Evolutionary conservation across 2,888 invertebrate species (phyloP), one percentile per base, ranked within the genome.

Genomic region (Heteropelma amictum): DNA sequence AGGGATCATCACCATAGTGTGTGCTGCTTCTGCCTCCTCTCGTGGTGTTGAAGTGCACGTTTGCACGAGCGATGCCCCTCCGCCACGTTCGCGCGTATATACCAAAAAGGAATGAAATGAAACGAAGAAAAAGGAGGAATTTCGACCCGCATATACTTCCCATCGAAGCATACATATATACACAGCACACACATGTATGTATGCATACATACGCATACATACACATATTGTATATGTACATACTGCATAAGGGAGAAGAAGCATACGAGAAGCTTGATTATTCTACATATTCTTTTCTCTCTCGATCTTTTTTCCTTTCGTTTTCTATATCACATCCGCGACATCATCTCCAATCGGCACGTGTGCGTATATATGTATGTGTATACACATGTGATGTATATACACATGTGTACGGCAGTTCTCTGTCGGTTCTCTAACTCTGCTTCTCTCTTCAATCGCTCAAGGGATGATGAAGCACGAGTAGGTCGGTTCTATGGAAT

Each of bases 401-500:
- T 33, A n/a, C n/a, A n/a, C n/a, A n/a, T n/a, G n/a, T n/a, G n/a
- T n/a, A n/a, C n/a, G n/a, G n/a, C n/a, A 63, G 69, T 60, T 54
- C 54, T 45, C 54, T n/a, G n/a, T 40, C 19, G 26, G 30, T 54
- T 54, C 33, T 54, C 21, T 14, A n/a, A 23, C 42, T 26, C 42
- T 53, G 38, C 12, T 26, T 33, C 28, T 63, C n/a, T 38, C 42
- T 56, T 64, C 72, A 53, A 54, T 72, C 53, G 72, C 10, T 38
- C 58, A 54, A 69, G 76, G 76, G 72, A 72, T 76, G 83, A 82
- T 76, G 84, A 82, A 81, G 77, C 79, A 71, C 75, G 74, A 74
- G n/a, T n/a, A n/a, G 79, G 78, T 67, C 75, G 75, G 76, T 81
- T 78, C 79, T 79, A 75, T 70, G 84, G 84, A 84, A 84, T 84